Conservation (phyloP, 1,140 invertebrate species). For the Leptestheria dahalacensis region DNA sequence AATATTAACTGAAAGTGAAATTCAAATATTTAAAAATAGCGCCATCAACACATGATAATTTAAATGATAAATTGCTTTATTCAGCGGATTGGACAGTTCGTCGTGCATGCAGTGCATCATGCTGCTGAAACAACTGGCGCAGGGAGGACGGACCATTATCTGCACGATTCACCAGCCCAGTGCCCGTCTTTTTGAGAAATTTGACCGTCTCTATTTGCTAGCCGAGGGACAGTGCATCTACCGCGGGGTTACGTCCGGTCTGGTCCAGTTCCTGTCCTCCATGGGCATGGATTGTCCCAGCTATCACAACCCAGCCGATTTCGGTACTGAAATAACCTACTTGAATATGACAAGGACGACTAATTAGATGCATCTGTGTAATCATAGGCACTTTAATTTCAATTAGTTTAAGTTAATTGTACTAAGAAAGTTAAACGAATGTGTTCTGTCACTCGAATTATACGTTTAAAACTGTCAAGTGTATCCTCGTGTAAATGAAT, state of each 20-base stretch:
- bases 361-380: too few species aligned
- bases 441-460: too few species aligned
- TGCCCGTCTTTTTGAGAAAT: conserved; percentile 87
- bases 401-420: too few species aligned
- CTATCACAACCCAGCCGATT: conserved; percentile 93
- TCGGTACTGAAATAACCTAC: too few species aligned
- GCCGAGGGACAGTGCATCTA: conserved; percentile 86
- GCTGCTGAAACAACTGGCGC: conserved; percentile 38
- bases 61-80: conserved; percentile 19
- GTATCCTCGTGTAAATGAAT: not conserved
- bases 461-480: too few species aligned
- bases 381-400: too few species aligned
- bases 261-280: conserved; percentile 71
- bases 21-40: not conserved
- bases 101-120: conserved; percentile 39
- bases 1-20: too few species aligned
- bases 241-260: conserved; percentile 55
- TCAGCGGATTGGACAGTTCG: conserved; percentile 39
- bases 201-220: conserved; percentile 80
- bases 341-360: too few species aligned
- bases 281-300: conserved; percentile 74
- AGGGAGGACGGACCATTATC: conserved; percentile 72
- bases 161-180: conserved; percentile 96
- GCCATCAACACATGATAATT: not conserved
- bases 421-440: too few species aligned